These are phyloP conservation scores for Xestia sexstrigata DNA, from an alignment of 2,888 invertebrate species.

Conservation along the genomic window DNA sequence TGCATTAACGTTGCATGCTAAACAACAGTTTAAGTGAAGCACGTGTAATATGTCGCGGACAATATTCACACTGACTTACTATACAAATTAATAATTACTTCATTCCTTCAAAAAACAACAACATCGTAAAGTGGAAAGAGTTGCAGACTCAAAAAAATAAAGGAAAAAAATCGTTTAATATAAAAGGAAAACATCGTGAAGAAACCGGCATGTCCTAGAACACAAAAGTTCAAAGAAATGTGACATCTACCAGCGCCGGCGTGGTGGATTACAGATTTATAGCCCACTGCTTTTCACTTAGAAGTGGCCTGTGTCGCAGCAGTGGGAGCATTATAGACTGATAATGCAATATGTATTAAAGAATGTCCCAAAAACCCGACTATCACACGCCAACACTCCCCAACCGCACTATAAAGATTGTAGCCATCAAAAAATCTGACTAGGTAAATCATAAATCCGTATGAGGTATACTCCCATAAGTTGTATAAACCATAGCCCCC, in stretches of 20 bases:
- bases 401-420: constrained; percentile 54
- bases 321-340: too few relatives aligned
- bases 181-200: not conserved
- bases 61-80: constrained; percentile 18
- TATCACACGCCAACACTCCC: constrained; percentile 53
- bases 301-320: too few relatives aligned
- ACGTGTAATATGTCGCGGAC: constrained; percentile 4
- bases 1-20: constrained; percentile 51
- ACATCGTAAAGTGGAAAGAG: not conserved
- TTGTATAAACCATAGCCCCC: constrained; percentile 60
- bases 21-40: constrained; percentile 20
- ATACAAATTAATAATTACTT: not conserved
- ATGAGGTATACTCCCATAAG: constrained; percentile 63
- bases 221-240: too few relatives aligned
- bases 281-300: too few relatives aligned
- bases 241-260: too few relatives aligned
- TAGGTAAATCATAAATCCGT: constrained; percentile 71
- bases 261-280: too few relatives aligned
- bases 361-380: not conserved
- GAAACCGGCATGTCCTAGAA: not conserved
- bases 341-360: too few relatives aligned
- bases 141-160: too few relatives aligned
- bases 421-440: constrained; percentile 68
- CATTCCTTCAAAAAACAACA: not conserved
- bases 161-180: not conserved